A percentile compares a stretch with the other conserved stretches of the same genome.
These are phyloP conservation scores for Hypotaenidia philippensis DNA, from an alignment of 2,797 vertebrate genomes.

Conservation along the genomic window DNA sequence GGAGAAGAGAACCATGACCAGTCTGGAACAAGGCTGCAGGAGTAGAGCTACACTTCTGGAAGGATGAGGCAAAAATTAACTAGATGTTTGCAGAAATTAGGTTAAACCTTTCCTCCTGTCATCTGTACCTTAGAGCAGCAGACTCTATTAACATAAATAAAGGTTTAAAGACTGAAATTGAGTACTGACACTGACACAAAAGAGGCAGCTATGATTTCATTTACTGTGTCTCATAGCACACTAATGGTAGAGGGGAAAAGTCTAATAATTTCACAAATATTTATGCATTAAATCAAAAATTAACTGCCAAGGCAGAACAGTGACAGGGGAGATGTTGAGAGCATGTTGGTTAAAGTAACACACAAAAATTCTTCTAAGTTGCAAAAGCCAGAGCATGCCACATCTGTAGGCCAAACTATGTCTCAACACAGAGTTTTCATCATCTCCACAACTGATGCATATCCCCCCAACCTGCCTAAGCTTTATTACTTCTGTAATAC, in stretches of 20 bases:
- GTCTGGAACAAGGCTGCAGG: background rate
- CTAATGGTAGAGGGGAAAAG: background rate
- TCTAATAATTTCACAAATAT: background rate
- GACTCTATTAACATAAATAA: background rate
- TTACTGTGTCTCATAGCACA: background rate
- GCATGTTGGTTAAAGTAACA: background rate
- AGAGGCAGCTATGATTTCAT: background rate
- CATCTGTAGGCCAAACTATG: background rate
- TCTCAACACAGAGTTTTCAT: background rate
- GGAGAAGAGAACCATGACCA: background rate
- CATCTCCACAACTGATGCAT: background rate
- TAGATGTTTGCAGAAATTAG: background rate
- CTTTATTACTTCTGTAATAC: background rate
- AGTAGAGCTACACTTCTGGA: background rate
- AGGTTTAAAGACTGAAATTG: background rate
- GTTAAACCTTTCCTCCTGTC: background rate
- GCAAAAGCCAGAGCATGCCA: background rate
- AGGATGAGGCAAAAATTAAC: background rate
- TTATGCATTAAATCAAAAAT: background rate
- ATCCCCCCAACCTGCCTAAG: background rate
- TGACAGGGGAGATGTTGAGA: rapidly evolving
- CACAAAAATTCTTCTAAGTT: background rate
- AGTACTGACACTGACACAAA: background rate
- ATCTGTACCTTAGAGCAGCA: background rate
- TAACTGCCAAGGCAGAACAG: background rate